Percentiles rank a stretch among this genome's conserved stretches.
phyloP scores from a whole-genome alignment of 2,888 invertebrate species.

The Ethmia dodecea region DNA sequence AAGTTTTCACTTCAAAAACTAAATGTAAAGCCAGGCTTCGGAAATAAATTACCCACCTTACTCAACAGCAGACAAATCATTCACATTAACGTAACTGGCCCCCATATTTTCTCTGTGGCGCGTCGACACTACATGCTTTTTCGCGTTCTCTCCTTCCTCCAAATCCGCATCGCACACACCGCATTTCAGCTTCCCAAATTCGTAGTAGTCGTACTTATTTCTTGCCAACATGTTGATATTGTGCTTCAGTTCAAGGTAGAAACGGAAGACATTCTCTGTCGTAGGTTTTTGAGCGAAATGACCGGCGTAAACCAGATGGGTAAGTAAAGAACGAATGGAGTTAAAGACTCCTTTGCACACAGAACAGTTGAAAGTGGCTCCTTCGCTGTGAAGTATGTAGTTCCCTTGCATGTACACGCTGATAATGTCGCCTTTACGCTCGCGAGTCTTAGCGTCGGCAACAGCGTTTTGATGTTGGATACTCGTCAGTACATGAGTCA shows the following conservation, averaged over 20 bases:
- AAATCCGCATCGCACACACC: slow-evolving; percentile 61
- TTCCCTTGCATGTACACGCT: slow-evolving; percentile 65
- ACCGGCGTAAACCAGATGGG: slow-evolving; percentile 58
- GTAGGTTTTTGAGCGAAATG: slow-evolving; percentile 51
- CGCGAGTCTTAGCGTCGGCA: slow-evolving; percentile 35
- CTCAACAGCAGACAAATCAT: slow-evolving; percentile 49
- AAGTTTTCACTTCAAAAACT: no score
- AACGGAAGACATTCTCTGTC: slow-evolving; percentile 59
- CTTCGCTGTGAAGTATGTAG: slow-evolving; percentile 56
- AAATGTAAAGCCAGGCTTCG: no score
- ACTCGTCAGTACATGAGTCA: slow-evolving; percentile 46
- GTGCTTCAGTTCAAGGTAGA: slow-evolving; percentile 65
- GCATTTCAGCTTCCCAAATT: slow-evolving; percentile 58
- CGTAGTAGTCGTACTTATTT: slow-evolving; percentile 61
- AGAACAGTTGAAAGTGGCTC: slow-evolving; percentile 47
- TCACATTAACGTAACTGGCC: slow-evolving; percentile 58
- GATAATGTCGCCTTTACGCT: slow-evolving; percentile 58
- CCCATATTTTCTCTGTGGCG: slow-evolving; percentile 68
- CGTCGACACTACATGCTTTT: slow-evolving; percentile 58
- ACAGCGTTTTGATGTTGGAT: slow-evolving; percentile 49
- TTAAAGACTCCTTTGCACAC: slow-evolving; percentile 51
- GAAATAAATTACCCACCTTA: slow-evolving; percentile 46
- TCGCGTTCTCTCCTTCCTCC: slow-evolving; percentile 59
- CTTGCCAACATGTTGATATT: slow-evolving; percentile 61
- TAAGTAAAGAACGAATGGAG: slow-evolving; percentile 53